Conservation (phyloP, 2,888 invertebrate species). For the Imbricaverruca yamaguchii region DNA sequence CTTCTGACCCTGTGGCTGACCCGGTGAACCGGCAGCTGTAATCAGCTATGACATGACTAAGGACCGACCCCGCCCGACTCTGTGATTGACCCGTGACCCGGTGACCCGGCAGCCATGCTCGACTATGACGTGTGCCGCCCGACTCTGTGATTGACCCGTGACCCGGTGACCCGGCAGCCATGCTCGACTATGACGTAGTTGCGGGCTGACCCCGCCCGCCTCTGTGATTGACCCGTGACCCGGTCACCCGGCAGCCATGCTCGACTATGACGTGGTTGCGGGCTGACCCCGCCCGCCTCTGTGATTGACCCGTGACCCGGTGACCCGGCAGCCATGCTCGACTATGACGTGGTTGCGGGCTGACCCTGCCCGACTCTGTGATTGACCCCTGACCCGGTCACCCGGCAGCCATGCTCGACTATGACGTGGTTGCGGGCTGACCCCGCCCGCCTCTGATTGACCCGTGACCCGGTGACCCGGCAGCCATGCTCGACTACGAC, state of each 20-base stretch:
- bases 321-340: conserved; percentile 52
- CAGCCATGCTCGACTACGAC: conserved; percentile 38
- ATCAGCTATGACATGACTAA: conserved; percentile 49
- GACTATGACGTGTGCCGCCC: conserved; percentile 49
- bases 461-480: no score
- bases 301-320: no score
- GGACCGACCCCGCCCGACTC: no score
- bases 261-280: no score
- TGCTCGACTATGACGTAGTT: no score
- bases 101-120: no score
- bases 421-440: conserved; percentile 49
- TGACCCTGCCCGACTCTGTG: no score
- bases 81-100: no score
- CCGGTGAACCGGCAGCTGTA: conserved; percentile 48
- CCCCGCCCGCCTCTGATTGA: conserved; percentile 51
- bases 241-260: conserved; percentile 39
- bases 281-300: no score
- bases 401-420: no score
- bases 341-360: conserved; percentile 44
- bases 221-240: conserved; percentile 58
- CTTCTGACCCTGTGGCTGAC: no score
- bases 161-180: conserved; percentile 44
- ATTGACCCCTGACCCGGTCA: no score
- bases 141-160: conserved; percentile 56
- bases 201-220: conserved; percentile 41